These are phyloP conservation scores for Sebastiscus tertius DNA, from an alignment of 2,797 vertebrate species.

Conservation along the genomic window DNA sequence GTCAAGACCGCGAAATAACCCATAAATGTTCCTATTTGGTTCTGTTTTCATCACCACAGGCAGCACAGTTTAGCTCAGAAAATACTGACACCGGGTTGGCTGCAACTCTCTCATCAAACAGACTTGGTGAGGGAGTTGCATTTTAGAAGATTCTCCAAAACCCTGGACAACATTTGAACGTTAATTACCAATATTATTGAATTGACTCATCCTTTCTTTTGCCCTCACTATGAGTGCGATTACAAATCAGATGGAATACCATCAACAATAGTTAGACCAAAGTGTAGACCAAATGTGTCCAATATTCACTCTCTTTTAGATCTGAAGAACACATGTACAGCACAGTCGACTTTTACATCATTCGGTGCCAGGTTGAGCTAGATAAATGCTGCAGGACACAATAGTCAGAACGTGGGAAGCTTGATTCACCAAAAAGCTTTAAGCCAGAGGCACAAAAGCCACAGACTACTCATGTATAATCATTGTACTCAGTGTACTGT, in stretches of 20 bases:
- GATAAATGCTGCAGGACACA: constrained; percentile 17
- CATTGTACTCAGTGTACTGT: not conserved
- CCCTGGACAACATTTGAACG: not conserved
- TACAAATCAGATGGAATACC: not conserved
- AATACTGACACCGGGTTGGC: not conserved
- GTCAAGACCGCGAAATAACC: not conserved
- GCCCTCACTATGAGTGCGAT: not conserved
- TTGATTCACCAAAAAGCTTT: constrained; percentile 16
- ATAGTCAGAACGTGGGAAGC: constrained; percentile 28
- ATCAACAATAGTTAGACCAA: not conserved
- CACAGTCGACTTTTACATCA: not conserved
- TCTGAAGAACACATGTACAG: not conserved
- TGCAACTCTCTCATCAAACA: not conserved
- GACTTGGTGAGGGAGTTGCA: no score
- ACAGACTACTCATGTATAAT: not conserved
- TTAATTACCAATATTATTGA: not conserved
- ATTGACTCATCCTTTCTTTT: no score
- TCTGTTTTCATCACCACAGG: not conserved
- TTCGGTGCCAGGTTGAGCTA: not conserved
- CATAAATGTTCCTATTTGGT: not conserved
- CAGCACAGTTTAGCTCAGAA: not conserved
- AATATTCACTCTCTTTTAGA: not conserved
- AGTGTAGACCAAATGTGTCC: not conserved
- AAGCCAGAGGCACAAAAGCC: not conserved
- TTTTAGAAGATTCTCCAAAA: not conserved